Evolutionary conservation across 2,113 vertebrate species (phyloP).

Genomic region (Diadophis punctatus): DNA sequence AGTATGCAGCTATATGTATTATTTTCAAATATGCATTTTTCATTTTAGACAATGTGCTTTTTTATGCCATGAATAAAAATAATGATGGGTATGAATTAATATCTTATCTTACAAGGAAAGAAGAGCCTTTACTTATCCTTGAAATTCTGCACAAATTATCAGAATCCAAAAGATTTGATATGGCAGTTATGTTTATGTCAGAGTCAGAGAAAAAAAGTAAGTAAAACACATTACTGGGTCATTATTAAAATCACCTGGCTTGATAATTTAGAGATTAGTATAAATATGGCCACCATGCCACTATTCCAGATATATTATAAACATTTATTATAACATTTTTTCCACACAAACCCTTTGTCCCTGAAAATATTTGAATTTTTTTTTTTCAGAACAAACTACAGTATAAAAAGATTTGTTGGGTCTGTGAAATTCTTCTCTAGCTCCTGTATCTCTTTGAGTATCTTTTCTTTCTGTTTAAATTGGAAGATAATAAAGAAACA

Average conservation of each 20-base stretch:
- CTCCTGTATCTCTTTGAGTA: neutral
- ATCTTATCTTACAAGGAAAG: slow-evolving; percentile 72
- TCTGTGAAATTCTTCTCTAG: neutral
- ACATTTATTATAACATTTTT: neutral
- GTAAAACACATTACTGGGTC: slow-evolving; percentile 32
- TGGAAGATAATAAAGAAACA: neutral
- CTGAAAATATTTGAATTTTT: neutral
- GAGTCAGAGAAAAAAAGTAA: slow-evolving; percentile 84
- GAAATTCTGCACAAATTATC: slow-evolving; percentile 82
- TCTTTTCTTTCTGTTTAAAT: neutral
- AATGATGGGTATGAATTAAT: slow-evolving; percentile 43
- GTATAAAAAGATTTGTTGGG: neutral
- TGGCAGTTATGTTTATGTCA: slow-evolving; percentile 96
- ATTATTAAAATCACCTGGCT: neutral
- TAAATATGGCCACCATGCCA: neutral
- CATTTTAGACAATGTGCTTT: neutral
- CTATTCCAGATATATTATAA: neutral
- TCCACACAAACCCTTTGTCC: neutral
- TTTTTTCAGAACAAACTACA: neutral
- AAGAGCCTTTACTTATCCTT: slow-evolving; percentile 74
- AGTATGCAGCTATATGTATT: neutral
- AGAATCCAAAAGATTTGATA: slow-evolving; percentile 85
- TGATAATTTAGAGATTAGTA: neutral
- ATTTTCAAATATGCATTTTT: neutral
- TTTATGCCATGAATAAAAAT: slow-evolving; percentile 9